phyloP scores from a whole-genome alignment of 2,888 invertebrate genomes.

The Galerucella calmariensis region DNA sequence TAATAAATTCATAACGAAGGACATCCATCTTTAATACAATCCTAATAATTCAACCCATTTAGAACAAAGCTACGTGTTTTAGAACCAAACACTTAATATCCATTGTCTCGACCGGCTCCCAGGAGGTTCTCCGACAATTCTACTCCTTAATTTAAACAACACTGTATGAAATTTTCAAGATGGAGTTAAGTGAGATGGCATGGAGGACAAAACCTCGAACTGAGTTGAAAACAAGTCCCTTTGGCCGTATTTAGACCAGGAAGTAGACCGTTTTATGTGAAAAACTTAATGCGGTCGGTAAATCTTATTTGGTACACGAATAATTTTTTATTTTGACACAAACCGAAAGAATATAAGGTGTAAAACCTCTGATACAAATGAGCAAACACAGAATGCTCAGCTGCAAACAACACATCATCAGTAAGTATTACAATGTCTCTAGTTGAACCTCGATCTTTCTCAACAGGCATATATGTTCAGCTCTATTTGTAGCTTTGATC shows the following conservation, averaged over 20 bases:
- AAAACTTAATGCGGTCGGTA: neutral
- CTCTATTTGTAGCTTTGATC: no score
- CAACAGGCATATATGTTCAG: no score
- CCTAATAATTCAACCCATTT: conserved; percentile 24
- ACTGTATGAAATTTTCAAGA: conserved; percentile 39
- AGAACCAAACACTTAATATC: conserved; percentile 29
- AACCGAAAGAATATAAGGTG: neutral
- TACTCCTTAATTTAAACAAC: conserved; percentile 28
- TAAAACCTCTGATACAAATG: no score
- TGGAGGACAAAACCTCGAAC: conserved; percentile 33
- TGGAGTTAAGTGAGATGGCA: conserved; percentile 38
- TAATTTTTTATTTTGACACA: neutral
- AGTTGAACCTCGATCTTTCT: no score
- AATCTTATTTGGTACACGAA: no score
- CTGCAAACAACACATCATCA: no score
- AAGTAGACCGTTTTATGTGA: neutral
- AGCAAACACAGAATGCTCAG: no score
- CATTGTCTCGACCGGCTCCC: conserved; percentile 17
- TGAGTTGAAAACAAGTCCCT: conserved; percentile 33
- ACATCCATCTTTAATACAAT: neutral
- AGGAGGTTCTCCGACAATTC: conserved; percentile 16
- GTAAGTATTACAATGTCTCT: no score
- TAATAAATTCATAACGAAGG: neutral
- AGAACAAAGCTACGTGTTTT: conserved; percentile 19
- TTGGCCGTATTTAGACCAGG: conserved; percentile 37